A percentile compares a stretch with the other conserved stretches of the same genome.
phyloP scores from a whole-genome alignment of 2,113 vertebrate genomes.

The Suricata suricatta region DNA sequence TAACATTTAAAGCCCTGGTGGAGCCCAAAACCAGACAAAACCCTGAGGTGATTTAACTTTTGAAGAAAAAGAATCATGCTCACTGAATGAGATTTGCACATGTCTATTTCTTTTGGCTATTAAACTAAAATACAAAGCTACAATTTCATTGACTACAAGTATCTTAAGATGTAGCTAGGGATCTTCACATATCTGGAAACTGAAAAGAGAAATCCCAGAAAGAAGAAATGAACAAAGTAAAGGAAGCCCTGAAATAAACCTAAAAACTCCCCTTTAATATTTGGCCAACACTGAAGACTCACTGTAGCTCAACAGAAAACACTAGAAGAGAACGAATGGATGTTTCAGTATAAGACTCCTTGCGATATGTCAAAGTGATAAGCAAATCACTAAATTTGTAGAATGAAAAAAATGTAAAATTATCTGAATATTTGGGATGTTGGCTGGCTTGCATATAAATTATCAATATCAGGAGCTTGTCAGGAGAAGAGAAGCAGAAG shows the following conservation, averaged over 20 bases:
- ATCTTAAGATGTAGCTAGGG: neutral
- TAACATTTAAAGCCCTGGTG: neutral
- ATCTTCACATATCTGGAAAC: neutral
- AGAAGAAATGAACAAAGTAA: neutral
- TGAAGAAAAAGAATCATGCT: neutral
- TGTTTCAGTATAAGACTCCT: neutral
- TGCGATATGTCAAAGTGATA: neutral
- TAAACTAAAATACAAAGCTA: neutral
- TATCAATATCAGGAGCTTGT: neutral
- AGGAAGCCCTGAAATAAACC: neutral
- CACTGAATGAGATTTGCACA: neutral
- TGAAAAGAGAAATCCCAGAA: neutral
- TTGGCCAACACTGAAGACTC: neutral
- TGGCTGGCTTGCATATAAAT: neutral
- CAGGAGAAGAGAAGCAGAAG: neutral
- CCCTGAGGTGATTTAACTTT: neutral
- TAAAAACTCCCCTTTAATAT: neutral
- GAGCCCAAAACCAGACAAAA: neutral
- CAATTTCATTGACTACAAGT: neutral
- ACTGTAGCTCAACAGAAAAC: neutral
- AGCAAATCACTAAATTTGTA: neutral
- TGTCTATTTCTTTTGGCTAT: neutral
- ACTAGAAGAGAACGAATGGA: neutral
- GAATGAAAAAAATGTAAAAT: neutral
- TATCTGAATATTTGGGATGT: neutral